Percentiles rank a stretch among this genome's conserved stretches.
These are phyloP conservation scores for Pluvialis apricaria DNA, from an alignment of 2,113 vertebrate genomes.

Conservation along the genomic window DNA sequence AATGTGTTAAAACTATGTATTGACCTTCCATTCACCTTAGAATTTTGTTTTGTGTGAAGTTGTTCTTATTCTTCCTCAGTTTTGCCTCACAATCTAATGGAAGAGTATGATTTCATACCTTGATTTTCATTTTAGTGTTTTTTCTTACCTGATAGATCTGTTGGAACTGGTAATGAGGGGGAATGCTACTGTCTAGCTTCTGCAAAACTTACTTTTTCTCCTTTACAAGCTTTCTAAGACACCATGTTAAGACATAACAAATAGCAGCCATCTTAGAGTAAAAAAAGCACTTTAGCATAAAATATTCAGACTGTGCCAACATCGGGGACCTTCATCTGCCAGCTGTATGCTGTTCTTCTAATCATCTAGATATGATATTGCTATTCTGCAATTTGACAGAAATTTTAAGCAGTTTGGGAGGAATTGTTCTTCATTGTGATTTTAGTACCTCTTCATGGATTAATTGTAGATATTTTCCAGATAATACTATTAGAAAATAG, in stretches of 20 bases:
- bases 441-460: not conserved
- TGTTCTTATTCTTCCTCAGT: not conserved
- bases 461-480: conserved; percentile 16
- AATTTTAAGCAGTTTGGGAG: not conserved
- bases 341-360: not conserved
- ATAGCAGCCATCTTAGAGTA: not conserved
- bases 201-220: not conserved
- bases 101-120: not conserved
- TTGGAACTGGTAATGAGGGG: not conserved
- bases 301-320: not conserved
- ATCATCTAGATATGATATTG: not conserved
- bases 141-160: not conserved
- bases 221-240: not conserved
- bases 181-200: not conserved
- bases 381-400: not conserved
- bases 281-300: not conserved
- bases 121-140: not conserved
- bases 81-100: not conserved
- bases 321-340: not conserved
- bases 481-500: not conserved
- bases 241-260: not conserved
- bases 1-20: not conserved
- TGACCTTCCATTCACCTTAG: not conserved
- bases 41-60: not conserved
- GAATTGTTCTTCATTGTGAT: not conserved